A percentile compares a stretch with the other conserved stretches of the same genome.
These are phyloP conservation scores for Lathamus discolor DNA, from an alignment of 2,113 vertebrate species.

Conservation along the genomic window DNA sequence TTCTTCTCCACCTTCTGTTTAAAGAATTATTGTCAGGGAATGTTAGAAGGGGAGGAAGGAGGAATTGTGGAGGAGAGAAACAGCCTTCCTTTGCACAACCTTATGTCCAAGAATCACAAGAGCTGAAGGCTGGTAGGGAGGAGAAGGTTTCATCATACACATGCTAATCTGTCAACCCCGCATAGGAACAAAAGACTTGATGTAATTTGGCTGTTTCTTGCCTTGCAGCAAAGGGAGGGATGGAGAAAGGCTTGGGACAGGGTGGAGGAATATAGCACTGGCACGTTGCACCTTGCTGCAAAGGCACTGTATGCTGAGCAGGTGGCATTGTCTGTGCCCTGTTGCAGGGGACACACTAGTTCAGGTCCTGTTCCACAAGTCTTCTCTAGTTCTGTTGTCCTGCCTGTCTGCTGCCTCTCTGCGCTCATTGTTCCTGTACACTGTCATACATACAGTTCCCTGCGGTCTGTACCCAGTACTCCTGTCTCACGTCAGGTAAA, in stretches of 20 bases:
- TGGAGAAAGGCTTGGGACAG: neutral
- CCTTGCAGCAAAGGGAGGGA: neutral
- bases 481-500: neutral
- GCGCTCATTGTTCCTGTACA: fast-evolving
- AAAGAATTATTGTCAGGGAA: neutral
- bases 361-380: neutral
- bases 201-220: neutral
- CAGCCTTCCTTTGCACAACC: neutral
- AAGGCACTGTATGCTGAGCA: neutral
- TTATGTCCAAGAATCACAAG: neutral
- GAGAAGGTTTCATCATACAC: neutral
- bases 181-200: neutral
- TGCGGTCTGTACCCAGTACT: neutral
- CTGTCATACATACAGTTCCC: neutral
- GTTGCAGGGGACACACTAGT: neutral
- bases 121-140: neutral
- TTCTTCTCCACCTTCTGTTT: neutral
- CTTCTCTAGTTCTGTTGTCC: neutral
- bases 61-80: neutral
- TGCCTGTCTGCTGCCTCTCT: neutral
- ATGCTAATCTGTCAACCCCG: neutral
- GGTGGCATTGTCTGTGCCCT: neutral
- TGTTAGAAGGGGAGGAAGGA: neutral
- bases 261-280: neutral
- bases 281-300: neutral